Evolutionary conservation across 2,113 vertebrate species (phyloP), one percentile per base, ranked within the genome.

Genomic region (Menura novaehollandiae): DNA sequence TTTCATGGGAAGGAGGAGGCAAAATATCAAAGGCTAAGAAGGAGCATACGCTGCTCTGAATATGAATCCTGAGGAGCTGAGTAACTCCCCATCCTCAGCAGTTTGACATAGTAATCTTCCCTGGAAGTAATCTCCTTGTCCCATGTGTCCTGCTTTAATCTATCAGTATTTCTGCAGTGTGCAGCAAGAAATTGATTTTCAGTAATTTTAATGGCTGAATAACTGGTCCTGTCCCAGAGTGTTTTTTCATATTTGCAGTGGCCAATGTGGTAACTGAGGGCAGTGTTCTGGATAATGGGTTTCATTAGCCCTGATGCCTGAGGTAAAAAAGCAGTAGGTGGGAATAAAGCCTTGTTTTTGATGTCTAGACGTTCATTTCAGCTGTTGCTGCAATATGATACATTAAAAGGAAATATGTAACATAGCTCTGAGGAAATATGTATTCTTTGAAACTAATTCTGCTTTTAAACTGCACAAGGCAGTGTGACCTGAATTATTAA

Each of bases 251-350:
- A 71, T 97, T 96, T 96, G 95, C 96, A 95, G 20, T 95, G 92
- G 94, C 94, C 97, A 83, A 64, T 89, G 95, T 85, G 79, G 94
- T 97, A 92, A 94, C 91, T 95, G 95, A 89, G 94, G 93, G 94
- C 97, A 88, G n/a, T 96, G 97, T 97, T 98, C 97, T 97, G 97
- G 97, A 95, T 98, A 97, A 97, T 97, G 93, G 97, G 92, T 98
- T 98, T 98, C 97, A 98, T 98, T 98, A 98, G 97, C 97, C 97
- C 96, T 97, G 97, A 94, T 97, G 98, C 98, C 97, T 89, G 97
- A 98, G 97, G 98, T 97, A 94, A 97, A 97, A 96, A 98, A 97
- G 94, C 97, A 95, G 96, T 98, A 97, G 97, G 98, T 97, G 97
- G 98, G 97, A 97, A 92, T 93, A 93, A 95, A 97, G 97, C 95